phyloP scores from a whole-genome alignment of 53 echinoderm and acorn worm genomes.

The Mesocentrotus franciscanus region DNA sequence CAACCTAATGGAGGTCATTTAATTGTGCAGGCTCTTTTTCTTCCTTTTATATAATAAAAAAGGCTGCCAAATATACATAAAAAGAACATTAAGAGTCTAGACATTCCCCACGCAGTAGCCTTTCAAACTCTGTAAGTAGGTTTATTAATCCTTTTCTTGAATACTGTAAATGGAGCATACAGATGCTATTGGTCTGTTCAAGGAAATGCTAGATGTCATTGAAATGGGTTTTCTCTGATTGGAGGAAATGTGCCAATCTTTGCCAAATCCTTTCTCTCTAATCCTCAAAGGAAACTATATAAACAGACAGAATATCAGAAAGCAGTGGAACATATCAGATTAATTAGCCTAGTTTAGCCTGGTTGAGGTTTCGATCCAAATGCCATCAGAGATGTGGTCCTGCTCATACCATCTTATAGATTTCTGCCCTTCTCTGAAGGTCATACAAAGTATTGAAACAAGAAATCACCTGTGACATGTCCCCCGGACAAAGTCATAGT shows the following conservation, averaged over 20 bases:
- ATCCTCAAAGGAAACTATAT: not conserved
- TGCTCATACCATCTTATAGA: not conserved
- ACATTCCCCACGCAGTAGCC: slow-evolving; percentile 30
- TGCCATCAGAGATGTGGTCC: not conserved
- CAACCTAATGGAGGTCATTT: not conserved
- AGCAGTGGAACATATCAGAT: slow-evolving; percentile 41
- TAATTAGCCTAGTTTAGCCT: slow-evolving; percentile 16
- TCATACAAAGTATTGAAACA: not conserved
- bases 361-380: slow-evolving; percentile 27
- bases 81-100: not conserved
- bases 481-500: not conserved
- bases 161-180: not conserved
- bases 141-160: not conserved
- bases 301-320: slow-evolving; percentile 15
- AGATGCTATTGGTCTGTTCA: slow-evolving; percentile 24
- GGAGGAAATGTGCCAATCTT: slow-evolving; percentile 21
- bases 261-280: not conserved
- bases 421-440: not conserved
- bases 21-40: not conserved
- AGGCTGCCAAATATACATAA: not conserved
- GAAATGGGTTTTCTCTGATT: slow-evolving; percentile 33
- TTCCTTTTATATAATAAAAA: not conserved
- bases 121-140: slow-evolving; percentile 23
- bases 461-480: not conserved
- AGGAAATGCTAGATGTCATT: slow-evolving; percentile 40